Evolutionary conservation across 2,113 vertebrate species (phyloP).

Genomic region (Pardalotus punctatus): DNA sequence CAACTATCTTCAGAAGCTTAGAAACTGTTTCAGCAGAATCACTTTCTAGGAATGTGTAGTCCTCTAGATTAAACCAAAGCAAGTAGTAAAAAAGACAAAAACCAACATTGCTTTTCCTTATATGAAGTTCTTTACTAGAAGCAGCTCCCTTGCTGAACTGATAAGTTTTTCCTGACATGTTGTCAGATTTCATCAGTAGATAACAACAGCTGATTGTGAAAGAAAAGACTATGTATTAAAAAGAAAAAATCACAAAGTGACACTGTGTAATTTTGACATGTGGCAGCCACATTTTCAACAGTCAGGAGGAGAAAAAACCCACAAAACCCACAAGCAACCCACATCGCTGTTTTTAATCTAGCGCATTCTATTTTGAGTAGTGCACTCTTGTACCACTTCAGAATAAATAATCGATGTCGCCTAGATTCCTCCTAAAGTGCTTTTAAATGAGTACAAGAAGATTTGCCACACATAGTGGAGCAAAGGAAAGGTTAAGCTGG

Average conservation of each 20-base stretch:
- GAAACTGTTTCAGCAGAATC: background rate
- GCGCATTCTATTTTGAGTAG: background rate
- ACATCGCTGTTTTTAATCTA: background rate
- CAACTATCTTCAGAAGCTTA: background rate
- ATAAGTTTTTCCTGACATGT: slow-evolving; percentile 1
- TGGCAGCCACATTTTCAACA: slow-evolving; percentile 20
- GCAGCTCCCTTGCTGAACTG: background rate
- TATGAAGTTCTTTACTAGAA: background rate
- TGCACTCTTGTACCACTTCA: background rate
- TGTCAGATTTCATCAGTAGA: slow-evolving; percentile 25
- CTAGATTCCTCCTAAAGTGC: background rate
- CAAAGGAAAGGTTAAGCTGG: slow-evolving; percentile 33
- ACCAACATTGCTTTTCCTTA: background rate
- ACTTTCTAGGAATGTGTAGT: background rate
- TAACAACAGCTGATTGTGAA: slow-evolving; percentile 14
- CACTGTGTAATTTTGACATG: background rate
- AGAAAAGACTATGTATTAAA: background rate
- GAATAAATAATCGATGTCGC: background rate
- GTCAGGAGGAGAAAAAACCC: background rate
- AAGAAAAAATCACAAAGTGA: background rate
- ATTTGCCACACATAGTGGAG: background rate
- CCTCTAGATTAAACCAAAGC: background rate
- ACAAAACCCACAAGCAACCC: background rate
- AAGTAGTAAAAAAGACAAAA: background rate
- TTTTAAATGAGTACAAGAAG: background rate